Base-by-base conservation (phyloP, 2,113 vertebrate genomes). In the Chascanopsetta lugubris region DNA sequence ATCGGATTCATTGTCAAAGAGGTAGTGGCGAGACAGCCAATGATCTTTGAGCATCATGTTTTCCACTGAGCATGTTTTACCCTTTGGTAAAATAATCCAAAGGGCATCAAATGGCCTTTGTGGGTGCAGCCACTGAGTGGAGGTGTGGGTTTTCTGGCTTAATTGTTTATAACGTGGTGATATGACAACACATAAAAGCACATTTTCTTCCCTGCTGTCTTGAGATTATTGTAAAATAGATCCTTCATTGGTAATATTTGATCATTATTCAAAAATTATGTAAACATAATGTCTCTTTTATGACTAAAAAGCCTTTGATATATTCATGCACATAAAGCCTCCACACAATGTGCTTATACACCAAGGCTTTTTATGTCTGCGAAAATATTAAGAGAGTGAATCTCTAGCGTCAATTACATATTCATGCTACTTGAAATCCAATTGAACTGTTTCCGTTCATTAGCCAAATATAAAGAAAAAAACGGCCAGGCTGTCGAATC, bases 391-490 rank as follows among this genome's bases (percentile, higher is more conserved):
- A 49, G 30, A 42, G 57, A 3, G 62, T 24, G 20, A 47, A 66
- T 69, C 30, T 46, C 2, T 26, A 38, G 12, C 24, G 24, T 54
- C 25, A 57, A 53, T 67, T 70, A 49, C 42, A 61, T 26, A 54
- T 46, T 32, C 21, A 45, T 26, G 8, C 32, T 21, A 51, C 40
- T 34, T 61, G 15, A 13, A 73, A 72, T 56, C 51, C 61, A 24
- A 29, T 10, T 5, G 34, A 12, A 7, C 27, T 6, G 12, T 51
- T 61, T 57, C 12, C 13, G n/a, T 3, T 38, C 15, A 45, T 62
- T 47, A 68, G n/a, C 24, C 0, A 2, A 13, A 66, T 50, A 54
- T 55, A 51, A 43, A 65, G 72, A 68, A 51, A 43, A 65, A 74
- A 68, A 53, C 20, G 48, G 18, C 38, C 53, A 57, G 46, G 27